These are phyloP conservation scores for Drosophila mimica DNA, from an alignment of 2,888 invertebrate genomes.

Conservation along the genomic window DNA sequence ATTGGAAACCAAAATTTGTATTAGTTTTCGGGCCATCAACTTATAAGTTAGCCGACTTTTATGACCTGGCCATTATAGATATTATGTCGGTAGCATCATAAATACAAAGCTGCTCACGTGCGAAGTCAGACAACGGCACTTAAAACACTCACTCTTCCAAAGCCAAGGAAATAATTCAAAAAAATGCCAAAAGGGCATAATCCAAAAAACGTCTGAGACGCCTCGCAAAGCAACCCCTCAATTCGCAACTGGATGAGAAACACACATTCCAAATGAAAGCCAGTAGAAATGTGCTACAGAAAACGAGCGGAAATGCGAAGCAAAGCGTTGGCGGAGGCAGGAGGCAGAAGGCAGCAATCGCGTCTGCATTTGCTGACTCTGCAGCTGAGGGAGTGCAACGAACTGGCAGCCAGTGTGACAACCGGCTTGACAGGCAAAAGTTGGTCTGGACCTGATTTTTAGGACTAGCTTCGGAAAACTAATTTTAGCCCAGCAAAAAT, in stretches of 20 bases:
- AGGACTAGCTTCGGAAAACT: neutral
- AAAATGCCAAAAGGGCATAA: conserved; percentile 78
- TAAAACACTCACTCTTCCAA: conserved; percentile 32
- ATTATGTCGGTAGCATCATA: conserved; percentile 63
- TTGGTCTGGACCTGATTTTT: conserved; percentile 17
- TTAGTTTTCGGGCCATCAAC: conserved; percentile 23
- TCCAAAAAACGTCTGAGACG: conserved; percentile 67
- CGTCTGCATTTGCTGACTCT: conserved; percentile 31
- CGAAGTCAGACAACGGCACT: conserved; percentile 35
- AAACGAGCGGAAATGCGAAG: conserved; percentile 68
- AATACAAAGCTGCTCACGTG: conserved; percentile 44
- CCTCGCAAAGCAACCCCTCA: conserved; percentile 65
- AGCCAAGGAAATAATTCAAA: conserved; percentile 70
- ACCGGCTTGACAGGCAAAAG: conserved; percentile 46
- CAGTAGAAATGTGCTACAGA: conserved; percentile 57
- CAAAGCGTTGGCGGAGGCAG: conserved; percentile 42
- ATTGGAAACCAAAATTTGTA: conserved; percentile 24
- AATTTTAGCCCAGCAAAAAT: neutral
- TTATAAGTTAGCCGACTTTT: conserved; percentile 25
- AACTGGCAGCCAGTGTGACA: conserved; percentile 56
- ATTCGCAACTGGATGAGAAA: conserved; percentile 61
- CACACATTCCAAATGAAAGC: conserved; percentile 59
- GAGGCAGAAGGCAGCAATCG: conserved; percentile 13
- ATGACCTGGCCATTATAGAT: conserved; percentile 60
- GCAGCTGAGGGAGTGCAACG: conserved; percentile 47